Base-by-base conservation (phyloP, 2,113 vertebrate genomes). In the Larimichthys polyactis region DNA sequence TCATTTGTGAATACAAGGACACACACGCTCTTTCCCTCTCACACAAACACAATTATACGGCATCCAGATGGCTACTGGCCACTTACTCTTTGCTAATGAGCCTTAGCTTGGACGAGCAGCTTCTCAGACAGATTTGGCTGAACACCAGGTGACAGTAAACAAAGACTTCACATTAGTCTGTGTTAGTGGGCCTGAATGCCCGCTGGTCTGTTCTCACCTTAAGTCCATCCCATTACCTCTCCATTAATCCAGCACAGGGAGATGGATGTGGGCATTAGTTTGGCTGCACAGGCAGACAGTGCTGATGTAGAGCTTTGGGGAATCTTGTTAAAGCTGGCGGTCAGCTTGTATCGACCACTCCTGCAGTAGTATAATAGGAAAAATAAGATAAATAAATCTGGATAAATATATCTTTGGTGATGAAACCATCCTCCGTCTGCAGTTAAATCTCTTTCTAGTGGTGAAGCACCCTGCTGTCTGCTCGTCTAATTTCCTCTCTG, bases 41-140 rank as follows among this genome's bases (percentile, higher is more conserved):
- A 46, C 36, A 40, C 69, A 70, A 48, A 75, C 62, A 20, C 20
- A 29, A 62, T 85, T 44, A 64, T 71, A 74, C 4, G 8, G 24
- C 3, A 24, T 82, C 75, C 76, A 79, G 78, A 63, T 83, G 81
- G 81, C 84, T 32, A 36, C 66, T 22, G 65, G 83, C 86, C 82
- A 77, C 62, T 75, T 67, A 36, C 67, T 27, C 65, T 65, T 64
- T 65, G 64, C 82, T 89, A 90, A 88, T 79, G 88, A 87, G 83
- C 32, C 55, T 83, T 63, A 24, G 55, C 32, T 36, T 14, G 44
- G 71, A 81, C 52, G 4, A 83, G 78, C 71, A 22, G 82, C 57
- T 51, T 67, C 69, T 22, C 32, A 79, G 79, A 83, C 60, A 19
- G 69, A 75, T 71, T 87, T 51, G 40, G 57, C 67, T 54, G n/a